Evolutionary conservation across 2,888 invertebrate species (phyloP).

Genomic region (Idaea biselata): DNA sequence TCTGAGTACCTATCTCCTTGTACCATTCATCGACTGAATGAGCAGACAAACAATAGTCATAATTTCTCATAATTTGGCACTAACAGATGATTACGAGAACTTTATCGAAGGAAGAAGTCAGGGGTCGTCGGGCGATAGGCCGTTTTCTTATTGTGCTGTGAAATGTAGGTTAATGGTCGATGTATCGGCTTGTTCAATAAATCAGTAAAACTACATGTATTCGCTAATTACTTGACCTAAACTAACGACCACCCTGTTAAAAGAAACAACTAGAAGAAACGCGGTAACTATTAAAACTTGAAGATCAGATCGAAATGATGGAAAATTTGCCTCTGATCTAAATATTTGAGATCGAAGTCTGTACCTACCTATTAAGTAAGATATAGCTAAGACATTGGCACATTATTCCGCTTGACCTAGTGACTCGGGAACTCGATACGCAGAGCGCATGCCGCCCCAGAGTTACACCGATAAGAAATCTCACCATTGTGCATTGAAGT

Average conservation of each 20-base stretch:
- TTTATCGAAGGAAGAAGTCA: conserved; percentile 57
- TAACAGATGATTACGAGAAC: conserved; percentile 46
- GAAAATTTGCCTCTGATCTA: background rate
- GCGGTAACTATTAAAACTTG: background rate
- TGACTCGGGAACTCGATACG: conserved; percentile 36
- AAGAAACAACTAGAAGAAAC: background rate
- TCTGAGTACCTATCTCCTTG: background rate
- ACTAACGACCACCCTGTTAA: background rate
- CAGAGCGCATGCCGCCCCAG: conserved; percentile 19
- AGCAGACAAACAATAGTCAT: conserved; percentile 18
- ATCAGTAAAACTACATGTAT: background rate
- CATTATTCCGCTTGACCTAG: conserved; percentile 35
- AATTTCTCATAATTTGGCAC: conserved; percentile 43
- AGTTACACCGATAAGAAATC: background rate
- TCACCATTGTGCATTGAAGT: conserved; percentile 2
- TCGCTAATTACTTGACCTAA: background rate
- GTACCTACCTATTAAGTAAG: conserved; percentile 11
- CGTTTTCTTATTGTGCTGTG: conserved; percentile 45
- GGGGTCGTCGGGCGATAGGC: conserved; percentile 59
- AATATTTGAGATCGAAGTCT: background rate
- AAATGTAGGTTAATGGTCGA: conserved; percentile 58
- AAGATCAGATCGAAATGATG: background rate
- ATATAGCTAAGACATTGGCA: conserved; percentile 7
- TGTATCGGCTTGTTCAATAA: conserved; percentile 15
- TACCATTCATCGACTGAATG: conserved; percentile 3